Base-by-base conservation (phyloP, 1,140 invertebrate genomes). In the Argopecten irradians region DNA sequence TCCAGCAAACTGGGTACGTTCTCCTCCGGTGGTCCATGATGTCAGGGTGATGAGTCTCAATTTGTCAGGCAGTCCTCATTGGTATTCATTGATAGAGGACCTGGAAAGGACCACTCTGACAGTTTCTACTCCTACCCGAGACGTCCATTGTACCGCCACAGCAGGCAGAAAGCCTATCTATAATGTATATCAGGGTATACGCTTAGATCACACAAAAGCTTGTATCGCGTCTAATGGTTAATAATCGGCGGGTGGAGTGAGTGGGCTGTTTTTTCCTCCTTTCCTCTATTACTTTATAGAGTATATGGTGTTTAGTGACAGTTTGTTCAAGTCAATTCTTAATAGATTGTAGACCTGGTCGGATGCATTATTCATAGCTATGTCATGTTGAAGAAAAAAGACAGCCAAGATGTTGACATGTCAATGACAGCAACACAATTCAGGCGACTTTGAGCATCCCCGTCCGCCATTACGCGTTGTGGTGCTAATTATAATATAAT, bases 291-390 rank as follows among this genome's bases (percentile, higher is more conserved):
- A n/a, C 55, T 71, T 71, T 71, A 71, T 71, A 71, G 55, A 71
- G 55, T 71, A 28, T 71, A 71, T n/a, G 55, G 22, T 71, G 55
- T 71, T 71, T 71, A 71, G 55, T 71, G 55, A 28, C 55, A 71
- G 55, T 71, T 71, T 71, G 55, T 71, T 71, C 55, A 71, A 71
- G 55, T 71, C 55, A 71, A 71, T 71, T 71, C 55, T 71, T 71
- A 71, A 71, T 71, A 71, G 55, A 71, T 71, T 71, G 55, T 71
- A 71, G 55, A 71, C 55, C 55, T 28, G 11, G 55, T n/a, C 22
- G 28, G 22, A 71, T 71, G 22, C 55, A 71, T 71, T 71, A 71
- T 71, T 71, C 55, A 71, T 71, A 16, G 55, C n/a, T 16, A 71
- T 71, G 55, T 71, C 55, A 71, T 28, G 55, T 71, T 71, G 2